Base-by-base conservation (phyloP, 2,888 invertebrate species). In the Odontocolon sp. region DNA sequence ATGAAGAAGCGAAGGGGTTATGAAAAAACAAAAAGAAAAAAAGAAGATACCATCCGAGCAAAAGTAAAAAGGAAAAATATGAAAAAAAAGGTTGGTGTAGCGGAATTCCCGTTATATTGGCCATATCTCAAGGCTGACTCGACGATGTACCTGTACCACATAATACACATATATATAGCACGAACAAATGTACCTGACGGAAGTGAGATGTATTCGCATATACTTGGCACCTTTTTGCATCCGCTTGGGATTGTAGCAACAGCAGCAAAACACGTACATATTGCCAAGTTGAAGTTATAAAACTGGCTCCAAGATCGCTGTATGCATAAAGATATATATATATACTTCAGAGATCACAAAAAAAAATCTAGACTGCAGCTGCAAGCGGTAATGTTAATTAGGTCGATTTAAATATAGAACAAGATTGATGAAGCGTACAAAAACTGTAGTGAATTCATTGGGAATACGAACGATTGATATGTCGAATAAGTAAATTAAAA, bases 221-320 rank as follows among this genome's bases (percentile, higher is more conserved):
- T 85, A 79, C 83, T 87, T 87, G 85, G 84, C 87, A 88, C 87
- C 87, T 86, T 87, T 87, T 83, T 85, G 84, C 84, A 87, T 88
- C 87, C 88, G 87, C 86, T 86, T 31, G 23, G 28, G 52, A 77
- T 45, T 76, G 70, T 66, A 16, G 70, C 75, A 76, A 76, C 14
- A 61, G 33, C 54, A 47, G 21, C n/a, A n/a, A n/a, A n/a, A n/a
- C n/a, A n/a, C n/a, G n/a, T n/a, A n/a, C n/a, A n/a, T n/a, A n/a
- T n/a, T n/a, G n/a, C n/a, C n/a, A n/a, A n/a, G 18, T 31, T n/a
- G 28, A 56, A 18, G 69, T 64, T 78, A 77, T 77, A 78, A 77
- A 76, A 76, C 69, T 50, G 42, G 36, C 42, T 54, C 61, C 47
- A 23, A 33, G 56, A 42, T 74, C 68, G n/a, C n/a, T n/a, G n/a